Evolutionary conservation across 2,113 vertebrate genomes (phyloP), one percentile per base, ranked within the genome.

Genomic region (Aptenodytes forsteri): DNA sequence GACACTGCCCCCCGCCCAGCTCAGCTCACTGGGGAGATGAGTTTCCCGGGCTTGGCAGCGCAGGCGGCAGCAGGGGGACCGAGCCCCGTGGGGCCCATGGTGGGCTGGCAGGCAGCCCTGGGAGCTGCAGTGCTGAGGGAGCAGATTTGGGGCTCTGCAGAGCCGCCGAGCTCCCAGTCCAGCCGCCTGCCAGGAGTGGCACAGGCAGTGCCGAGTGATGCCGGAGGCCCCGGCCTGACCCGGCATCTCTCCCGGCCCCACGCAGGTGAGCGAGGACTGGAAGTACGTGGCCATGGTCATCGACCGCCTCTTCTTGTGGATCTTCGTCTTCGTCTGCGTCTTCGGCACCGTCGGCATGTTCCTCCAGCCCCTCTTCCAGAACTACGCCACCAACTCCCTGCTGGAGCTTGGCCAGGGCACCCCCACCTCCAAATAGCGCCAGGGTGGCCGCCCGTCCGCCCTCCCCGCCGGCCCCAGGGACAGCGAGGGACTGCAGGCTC

Each of bases 201-300:
- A 4, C 23, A 2, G 71, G 75, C 64, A 49, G 61, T 2, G 4
- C 36, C 6, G 21, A 42, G 69, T 18, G 59, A 23, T 38, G 10
- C 34, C 8, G 2, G 23, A 10, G 23, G 29, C 46, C 29, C 26
- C 3, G 7, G n/a, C 55, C 84, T 67, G 38, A 89, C 10, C 62
- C 1, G 2, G 29, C 6, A 0, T 50, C 44, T 27, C 13, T 70
- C 59, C 38, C 0, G 83, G 82, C 82, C 55, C 90, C 30, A 9
- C 18, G 12, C 98, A 99, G 99, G 99, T 99, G 96, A 99, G 99
- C 29, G 99, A 99, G 96, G 99, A 99, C 98, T 99, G 99, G 99
- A 99, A 99, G 94, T 99, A 99, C 1, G 99, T 99, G 20, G 99
- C 99, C 98, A 99, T 99, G 99, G 99, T 99, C 97, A 99, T 99